Percentiles rank a stretch among this genome's conserved stretches.
Evolutionary conservation across 2,113 vertebrate genomes (phyloP).

Genomic region (Scomber japonicus): DNA sequence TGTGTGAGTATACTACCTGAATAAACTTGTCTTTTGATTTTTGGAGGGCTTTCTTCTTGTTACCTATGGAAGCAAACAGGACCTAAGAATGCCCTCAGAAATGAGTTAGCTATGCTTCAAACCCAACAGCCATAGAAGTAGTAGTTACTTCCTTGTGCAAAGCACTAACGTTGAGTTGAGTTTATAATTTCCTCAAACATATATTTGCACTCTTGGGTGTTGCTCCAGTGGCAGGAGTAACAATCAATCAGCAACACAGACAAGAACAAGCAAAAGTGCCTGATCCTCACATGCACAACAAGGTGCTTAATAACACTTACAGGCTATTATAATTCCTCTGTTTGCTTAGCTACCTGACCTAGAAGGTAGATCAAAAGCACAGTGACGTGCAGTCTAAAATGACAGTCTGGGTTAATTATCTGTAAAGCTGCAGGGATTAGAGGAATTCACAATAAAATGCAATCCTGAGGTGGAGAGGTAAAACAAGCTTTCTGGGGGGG

Average conservation of each 20-base stretch:
- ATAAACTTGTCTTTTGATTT: too few relatives aligned
- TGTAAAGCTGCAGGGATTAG: slow-evolving; percentile 73
- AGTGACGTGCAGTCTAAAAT: slow-evolving; percentile 53
- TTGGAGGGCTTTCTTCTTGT: too few relatives aligned
- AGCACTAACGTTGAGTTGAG: background rate
- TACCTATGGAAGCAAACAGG: too few relatives aligned
- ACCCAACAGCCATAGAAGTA: too few relatives aligned
- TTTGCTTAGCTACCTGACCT: slow-evolving; percentile 55
- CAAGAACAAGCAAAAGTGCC: slow-evolving; percentile 26
- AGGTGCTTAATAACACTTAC: slow-evolving; percentile 59
- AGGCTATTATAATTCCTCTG: slow-evolving; percentile 51
- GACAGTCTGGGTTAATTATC: slow-evolving; percentile 73
- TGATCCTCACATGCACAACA: slow-evolving; percentile 51
- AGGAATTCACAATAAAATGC: slow-evolving; percentile 61
- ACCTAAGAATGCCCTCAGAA: too few relatives aligned
- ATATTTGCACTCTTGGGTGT: background rate
- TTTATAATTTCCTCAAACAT: background rate
- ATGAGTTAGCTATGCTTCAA: too few relatives aligned
- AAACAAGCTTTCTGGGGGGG: slow-evolving; percentile 40
- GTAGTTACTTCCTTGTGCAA: too few relatives aligned
- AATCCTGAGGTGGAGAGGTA: slow-evolving; percentile 37
- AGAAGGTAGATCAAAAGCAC: slow-evolving; percentile 63
- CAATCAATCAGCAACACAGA: slow-evolving; percentile 25
- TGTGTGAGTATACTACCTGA: too few relatives aligned
- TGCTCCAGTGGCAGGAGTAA: background rate